Evolutionary conservation across 2,888 invertebrate genomes (phyloP), one percentile per base, ranked within the genome.

Genomic region (Endomychus coccineus): DNA sequence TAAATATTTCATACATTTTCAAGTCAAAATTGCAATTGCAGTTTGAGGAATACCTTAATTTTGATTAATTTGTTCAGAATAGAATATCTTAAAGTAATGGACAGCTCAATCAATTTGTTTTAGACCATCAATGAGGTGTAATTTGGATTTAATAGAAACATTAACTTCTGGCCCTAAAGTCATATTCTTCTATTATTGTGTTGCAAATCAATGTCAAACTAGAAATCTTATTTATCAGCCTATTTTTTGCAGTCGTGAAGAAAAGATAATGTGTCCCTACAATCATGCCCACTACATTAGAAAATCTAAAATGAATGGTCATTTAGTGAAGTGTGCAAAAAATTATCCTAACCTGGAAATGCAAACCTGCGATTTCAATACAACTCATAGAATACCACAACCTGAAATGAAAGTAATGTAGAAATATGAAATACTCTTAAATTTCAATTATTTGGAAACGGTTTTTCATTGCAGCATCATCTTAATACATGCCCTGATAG

Each of bases 321-420:
- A 79, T 39, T 48, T 79, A 0, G 61, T 73, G 4, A 78, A 76
- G 48, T 79, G 79, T 36, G 54, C 71, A 0, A 64, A 68, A n/a
- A 68, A 69, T 30, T 57, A 74, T 43, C 66, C 66, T 0, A 63
- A 69, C 9, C 53, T 62, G 0, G 64, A 67, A 27, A 36, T 53
- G 1, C 51, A 56, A 2, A 66, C 67, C 2, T 78, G 78, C 39
- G 75, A 75, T 0, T 77, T 76, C 23, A 77, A 78, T 28, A 53
- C 67, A 0, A 69, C 68, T 0, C 78, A 78, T 39, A 49, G 71
- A 1, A 51, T 78, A 1, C 69, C 71, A 0, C 24, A 72, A 25
- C 66, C 68, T 0, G 77, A 77, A 36, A 16, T 71, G 0, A 61
- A 67, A 39, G 74, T 74, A 43, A 65, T 67, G 37, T 14, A 16